These are phyloP conservation scores for Drosophila suzukii DNA, from an alignment of 1,140 invertebrate species.

Conservation along the genomic window DNA sequence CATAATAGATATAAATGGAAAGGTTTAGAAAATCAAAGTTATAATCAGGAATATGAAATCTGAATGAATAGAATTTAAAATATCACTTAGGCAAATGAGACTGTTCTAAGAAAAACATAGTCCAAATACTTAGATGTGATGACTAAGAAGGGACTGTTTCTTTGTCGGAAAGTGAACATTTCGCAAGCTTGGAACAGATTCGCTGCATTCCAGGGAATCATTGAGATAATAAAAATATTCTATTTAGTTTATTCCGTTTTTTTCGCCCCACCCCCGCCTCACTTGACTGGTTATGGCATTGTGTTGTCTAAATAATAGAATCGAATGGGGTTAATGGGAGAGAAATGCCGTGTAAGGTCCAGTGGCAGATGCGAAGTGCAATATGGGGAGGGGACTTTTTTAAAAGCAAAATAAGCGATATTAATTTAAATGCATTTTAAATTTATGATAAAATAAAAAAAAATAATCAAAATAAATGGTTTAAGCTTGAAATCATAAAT, in stretches of 20 bases:
- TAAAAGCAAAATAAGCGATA: neutral
- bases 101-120: slow-evolving; percentile 6
- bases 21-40: too few species aligned
- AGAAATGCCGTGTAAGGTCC: slow-evolving; percentile 30
- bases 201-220: slow-evolving; percentile 32
- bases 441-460: too few species aligned
- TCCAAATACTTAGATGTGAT: slow-evolving; percentile 3
- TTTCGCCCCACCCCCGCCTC: slow-evolving; percentile 8
- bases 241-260: slow-evolving; percentile 6
- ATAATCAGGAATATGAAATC: neutral
- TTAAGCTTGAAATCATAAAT: too few species aligned
- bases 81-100: neutral
- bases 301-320: slow-evolving; percentile 40
- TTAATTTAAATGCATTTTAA: neutral
- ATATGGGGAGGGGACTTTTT: neutral
- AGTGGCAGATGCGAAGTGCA: neutral
- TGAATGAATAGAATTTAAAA: neutral
- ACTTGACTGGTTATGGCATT: slow-evolving; percentile 24
- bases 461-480: too few species aligned
- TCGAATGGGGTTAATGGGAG: slow-evolving; percentile 28
- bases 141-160: slow-evolving; percentile 25
- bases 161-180: slow-evolving; percentile 18
- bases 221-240: slow-evolving; percentile 47
- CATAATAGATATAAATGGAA: too few species aligned
- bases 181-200: slow-evolving; percentile 21